These are phyloP conservation scores for Hylaea fasciaria DNA, from an alignment of 2,888 invertebrate genomes.

Conservation along the genomic window DNA sequence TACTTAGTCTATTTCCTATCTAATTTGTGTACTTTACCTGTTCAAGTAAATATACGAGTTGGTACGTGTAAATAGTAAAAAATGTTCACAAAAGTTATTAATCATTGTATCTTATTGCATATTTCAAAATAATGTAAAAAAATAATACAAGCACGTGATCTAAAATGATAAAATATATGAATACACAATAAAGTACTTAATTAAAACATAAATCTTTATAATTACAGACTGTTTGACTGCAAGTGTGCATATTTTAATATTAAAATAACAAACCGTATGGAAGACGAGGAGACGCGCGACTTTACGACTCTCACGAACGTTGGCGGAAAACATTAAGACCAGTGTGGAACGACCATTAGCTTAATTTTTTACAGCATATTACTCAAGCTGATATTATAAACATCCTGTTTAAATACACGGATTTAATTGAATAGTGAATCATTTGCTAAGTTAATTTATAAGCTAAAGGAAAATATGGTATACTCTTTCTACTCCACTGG, in stretches of 20 bases:
- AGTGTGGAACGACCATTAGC: slow-evolving; percentile 42
- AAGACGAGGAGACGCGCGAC: slow-evolving; percentile 38
- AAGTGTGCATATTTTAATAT: slow-evolving; percentile 47
- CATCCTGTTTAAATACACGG: slow-evolving; percentile 38
- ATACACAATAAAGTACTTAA: slow-evolving; percentile 23
- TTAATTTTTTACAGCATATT: slow-evolving; percentile 36
- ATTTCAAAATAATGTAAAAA: neutral
- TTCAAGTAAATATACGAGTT: too few species aligned
- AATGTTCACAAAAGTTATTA: too few species aligned
- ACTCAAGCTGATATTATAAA: slow-evolving; percentile 37
- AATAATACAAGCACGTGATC: neutral
- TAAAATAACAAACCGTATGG: slow-evolving; percentile 46
- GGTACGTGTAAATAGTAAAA: too few species aligned
- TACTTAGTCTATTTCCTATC: slow-evolving; percentile 45
- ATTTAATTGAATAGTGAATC: slow-evolving; percentile 22
- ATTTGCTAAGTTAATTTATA: slow-evolving; percentile 6
- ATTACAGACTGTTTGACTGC: slow-evolving; percentile 48
- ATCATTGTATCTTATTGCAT: neutral
- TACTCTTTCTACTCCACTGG: neutral
- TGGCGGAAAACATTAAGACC: slow-evolving; percentile 56
- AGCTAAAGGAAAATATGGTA: slow-evolving; percentile 7
- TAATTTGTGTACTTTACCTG: slow-evolving; percentile 13
- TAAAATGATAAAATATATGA: slow-evolving; percentile 16
- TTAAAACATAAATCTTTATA: slow-evolving; percentile 52
- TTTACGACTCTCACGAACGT: slow-evolving; percentile 45